phyloP scores from a whole-genome alignment of 2,113 vertebrate species.

The Scartelaos histophorus region DNA sequence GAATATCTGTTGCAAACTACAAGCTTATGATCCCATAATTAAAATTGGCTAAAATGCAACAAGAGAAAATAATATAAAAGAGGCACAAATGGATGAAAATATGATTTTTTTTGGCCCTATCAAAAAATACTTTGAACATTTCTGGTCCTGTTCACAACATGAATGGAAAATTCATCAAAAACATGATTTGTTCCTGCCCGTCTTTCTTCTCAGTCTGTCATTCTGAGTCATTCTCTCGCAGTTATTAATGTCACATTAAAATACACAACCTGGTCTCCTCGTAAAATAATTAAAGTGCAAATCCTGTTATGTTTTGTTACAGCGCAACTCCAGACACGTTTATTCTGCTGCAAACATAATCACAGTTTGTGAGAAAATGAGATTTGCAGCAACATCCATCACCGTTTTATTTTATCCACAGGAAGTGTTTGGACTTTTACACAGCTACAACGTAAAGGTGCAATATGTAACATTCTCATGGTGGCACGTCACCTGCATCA shows the following conservation, averaged over 20 bases:
- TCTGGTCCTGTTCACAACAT: not conserved
- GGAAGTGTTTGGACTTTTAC: too few species aligned
- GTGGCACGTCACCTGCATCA: too few species aligned
- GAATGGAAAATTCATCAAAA: not conserved
- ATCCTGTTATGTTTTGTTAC: conserved; percentile 1
- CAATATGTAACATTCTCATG: too few species aligned
- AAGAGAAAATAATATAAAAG: too few species aligned
- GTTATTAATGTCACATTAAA: not conserved
- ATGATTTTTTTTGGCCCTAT: too few species aligned
- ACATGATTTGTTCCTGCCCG: not conserved
- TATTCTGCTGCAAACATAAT: not conserved
- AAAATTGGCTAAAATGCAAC: too few species aligned
- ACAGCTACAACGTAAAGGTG: too few species aligned
- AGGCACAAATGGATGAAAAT: too few species aligned
- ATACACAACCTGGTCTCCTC: conserved; percentile 1
- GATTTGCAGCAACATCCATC: not conserved
- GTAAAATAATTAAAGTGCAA: not conserved
- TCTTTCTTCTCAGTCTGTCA: not conserved
- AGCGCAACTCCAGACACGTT: not conserved
- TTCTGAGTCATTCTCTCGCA: not conserved
- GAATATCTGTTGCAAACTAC: too few species aligned
- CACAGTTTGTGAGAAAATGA: conserved; percentile 1
- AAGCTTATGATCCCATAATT: too few species aligned
- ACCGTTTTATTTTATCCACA: not conserved
- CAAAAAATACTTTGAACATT: not conserved